Base-by-base conservation (phyloP, 2,797 vertebrate species). In the Catamblyrhynchus diadema region DNA sequence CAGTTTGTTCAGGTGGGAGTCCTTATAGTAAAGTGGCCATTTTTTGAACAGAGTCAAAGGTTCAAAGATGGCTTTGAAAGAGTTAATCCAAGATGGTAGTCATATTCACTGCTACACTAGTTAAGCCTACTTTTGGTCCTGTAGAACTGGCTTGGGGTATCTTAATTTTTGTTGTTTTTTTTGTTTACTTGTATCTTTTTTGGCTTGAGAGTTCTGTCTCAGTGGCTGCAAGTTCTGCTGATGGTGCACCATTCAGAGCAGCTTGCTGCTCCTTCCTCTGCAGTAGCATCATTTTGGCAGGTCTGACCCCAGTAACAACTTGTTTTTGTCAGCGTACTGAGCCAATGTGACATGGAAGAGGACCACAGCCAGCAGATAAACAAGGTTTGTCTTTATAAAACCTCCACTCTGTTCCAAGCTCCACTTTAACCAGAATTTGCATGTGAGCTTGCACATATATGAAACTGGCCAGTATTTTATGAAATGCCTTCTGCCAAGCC, bases 301-400 rank as follows among this genome's bases (percentile, higher is more conserved):
- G 51, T 72, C 82, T 95, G 91, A 95, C 89, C 91, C 77, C 81
- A 94, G 66, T 79, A 95, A 94, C 89, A 90, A 94, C 91, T 96
- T 94, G 75, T 50, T 96, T 94, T 94, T 96, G 82, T 97, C 82
- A 70, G 41, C 64, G 56, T 75, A 42, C 87, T 93, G 85, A 96
- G 87, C 53, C 17, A 35, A 41, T 90, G 80, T 93, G 96, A 96
- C 87, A 53, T 84, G 70, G 77, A 91, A 91, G 85, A 35, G 56
- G 54, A 85, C 85, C 80, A 90, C 51, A 66, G 75, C 71, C 77
- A 90, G 56, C 62, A 84, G 87, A 88, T 81, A 70, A 93, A 88
- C 33, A 64, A 78, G 47, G 62, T 48, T 90, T 21, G 14, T 91
- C 82, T 93, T 92, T 66, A n/a, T 92, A 66, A 51, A 88, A 41